Conservation (phyloP, 2,797 vertebrate species). For the Muscicapa striata region DNA sequence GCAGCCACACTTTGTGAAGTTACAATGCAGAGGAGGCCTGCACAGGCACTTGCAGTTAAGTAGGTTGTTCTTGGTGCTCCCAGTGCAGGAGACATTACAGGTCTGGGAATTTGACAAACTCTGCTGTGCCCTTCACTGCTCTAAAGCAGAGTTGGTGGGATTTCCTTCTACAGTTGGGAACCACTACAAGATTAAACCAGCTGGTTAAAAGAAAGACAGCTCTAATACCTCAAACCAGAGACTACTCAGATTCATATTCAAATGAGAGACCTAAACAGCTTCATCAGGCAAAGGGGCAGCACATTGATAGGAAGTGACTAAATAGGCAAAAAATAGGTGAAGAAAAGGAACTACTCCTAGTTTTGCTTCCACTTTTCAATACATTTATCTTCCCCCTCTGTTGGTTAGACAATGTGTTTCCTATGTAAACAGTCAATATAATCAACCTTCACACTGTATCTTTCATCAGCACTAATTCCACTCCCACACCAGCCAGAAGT, state of each 20-base stretch:
- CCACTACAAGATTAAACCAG: neutral
- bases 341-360: slow-evolving; percentile 8
- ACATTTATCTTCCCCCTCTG: neutral
- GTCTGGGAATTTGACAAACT: neutral
- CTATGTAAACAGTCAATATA: neutral
- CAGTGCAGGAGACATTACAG: neutral
- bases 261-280: neutral
- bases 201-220: neutral
- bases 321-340: slow-evolving; percentile 11
- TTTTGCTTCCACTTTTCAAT: slow-evolving; percentile 19
- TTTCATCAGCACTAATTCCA: neutral
- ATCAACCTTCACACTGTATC: neutral
- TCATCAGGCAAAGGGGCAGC: neutral
- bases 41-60: neutral
- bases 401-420: neutral
- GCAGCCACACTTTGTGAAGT: neutral
- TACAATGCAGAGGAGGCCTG: neutral
- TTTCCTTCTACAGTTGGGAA: neutral
- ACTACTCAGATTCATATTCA: neutral
- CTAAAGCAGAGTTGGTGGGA: neutral
- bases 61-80: neutral
- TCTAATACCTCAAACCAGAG: neutral
- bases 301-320: neutral
- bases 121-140: neutral
- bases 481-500: neutral